Evolutionary conservation across 23 tunicate species (phyloP).

Genomic region (Trididemnum clinides): DNA sequence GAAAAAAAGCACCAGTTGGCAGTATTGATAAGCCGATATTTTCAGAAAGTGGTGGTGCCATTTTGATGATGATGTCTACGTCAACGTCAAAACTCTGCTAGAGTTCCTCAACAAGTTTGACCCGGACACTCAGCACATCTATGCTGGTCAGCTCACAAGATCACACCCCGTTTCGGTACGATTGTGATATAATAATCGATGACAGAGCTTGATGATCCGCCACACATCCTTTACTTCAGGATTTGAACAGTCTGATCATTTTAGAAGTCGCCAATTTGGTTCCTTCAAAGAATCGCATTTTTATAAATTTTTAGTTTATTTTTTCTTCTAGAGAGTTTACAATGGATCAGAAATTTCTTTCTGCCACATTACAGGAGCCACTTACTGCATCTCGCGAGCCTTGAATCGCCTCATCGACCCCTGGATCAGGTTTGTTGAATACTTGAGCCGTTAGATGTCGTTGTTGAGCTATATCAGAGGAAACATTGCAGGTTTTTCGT

Average conservation of each 20-base stretch:
- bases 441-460: no score
- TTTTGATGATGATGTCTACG: neutral
- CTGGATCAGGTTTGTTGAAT: neutral
- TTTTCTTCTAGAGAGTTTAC: neutral
- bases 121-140: neutral
- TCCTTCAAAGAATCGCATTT: no score
- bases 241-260: no score
- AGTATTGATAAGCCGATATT: no score
- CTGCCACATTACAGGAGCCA: neutral
- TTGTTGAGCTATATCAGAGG: no score
- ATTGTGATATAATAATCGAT: no score
- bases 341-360: neutral
- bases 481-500: no score
- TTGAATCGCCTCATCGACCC: neutral
- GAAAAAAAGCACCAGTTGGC: no score
- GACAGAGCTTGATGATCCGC: no score
- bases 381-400: neutral
- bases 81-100: neutral
- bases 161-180: neutral
- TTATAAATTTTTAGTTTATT: no score
- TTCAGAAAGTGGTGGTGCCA: neutral
- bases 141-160: neutral
- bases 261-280: no score
- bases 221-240: no score
- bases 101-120: neutral